These are phyloP conservation scores for Platycheirus albimanus DNA, from an alignment of 2,888 invertebrate genomes.

Conservation along the genomic window DNA sequence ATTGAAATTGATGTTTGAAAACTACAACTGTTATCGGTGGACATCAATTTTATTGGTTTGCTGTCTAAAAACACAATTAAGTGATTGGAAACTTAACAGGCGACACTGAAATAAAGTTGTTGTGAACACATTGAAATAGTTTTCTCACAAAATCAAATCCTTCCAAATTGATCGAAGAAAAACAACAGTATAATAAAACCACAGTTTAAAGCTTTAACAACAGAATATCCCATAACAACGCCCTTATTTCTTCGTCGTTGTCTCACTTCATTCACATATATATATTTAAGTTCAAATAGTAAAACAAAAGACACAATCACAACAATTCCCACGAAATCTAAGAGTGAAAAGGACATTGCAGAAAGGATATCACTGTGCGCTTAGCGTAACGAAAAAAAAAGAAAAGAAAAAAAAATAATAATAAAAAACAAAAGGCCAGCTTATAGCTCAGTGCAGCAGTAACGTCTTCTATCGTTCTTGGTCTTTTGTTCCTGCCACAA, in stretches of 20 bases:
- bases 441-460: slow-evolving; percentile 31
- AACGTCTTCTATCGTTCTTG: slow-evolving; percentile 36
- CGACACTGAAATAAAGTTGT: too few relatives aligned
- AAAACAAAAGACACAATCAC: slow-evolving; percentile 64
- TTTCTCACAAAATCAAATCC: slow-evolving; percentile 17
- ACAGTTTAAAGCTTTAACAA: slow-evolving; percentile 15
- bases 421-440: slow-evolving; percentile 50
- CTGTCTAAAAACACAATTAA: too few relatives aligned
- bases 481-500: slow-evolving; percentile 52
- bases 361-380: slow-evolving; percentile 34
- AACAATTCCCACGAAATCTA: slow-evolving; percentile 62
- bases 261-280: slow-evolving; percentile 33
- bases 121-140: slow-evolving; percentile 6
- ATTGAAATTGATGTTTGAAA: too few relatives aligned
- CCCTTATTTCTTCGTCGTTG: slow-evolving; percentile 29
- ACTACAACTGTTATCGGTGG: too few relatives aligned
- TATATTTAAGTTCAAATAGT: slow-evolving; percentile 44
- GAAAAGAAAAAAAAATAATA: not conserved
- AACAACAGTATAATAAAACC: slow-evolving; percentile 23
- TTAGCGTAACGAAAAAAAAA: slow-evolving; percentile 25
- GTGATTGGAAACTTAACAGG: too few relatives aligned
- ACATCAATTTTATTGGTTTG: too few relatives aligned
- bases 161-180: slow-evolving; percentile 26
- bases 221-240: slow-evolving; percentile 38
- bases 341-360: slow-evolving; percentile 41